A percentile compares a stretch with the other conserved stretches of the same genome.
Conservation (phyloP, 1,140 invertebrate species). For the Pinna nobilis region DNA sequence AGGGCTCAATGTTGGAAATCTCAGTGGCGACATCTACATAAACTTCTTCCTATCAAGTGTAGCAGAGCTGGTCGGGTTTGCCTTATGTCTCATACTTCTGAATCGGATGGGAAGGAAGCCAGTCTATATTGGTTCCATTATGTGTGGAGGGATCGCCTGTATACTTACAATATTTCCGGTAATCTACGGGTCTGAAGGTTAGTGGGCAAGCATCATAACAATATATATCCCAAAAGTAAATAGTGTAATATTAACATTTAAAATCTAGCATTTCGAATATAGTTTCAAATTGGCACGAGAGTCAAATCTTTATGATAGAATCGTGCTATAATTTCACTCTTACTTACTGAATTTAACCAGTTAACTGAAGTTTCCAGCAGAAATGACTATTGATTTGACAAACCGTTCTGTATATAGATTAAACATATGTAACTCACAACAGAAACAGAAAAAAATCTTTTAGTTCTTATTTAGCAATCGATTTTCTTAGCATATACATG, state of each 20-base stretch:
- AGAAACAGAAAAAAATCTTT: too few species aligned
- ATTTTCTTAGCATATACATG: too few species aligned
- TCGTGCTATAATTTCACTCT: background rate
- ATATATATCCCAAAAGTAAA: background rate
- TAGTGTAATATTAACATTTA: background rate
- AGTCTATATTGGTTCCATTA: slow-evolving; percentile 45
- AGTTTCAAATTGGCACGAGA: background rate
- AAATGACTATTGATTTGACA: too few species aligned
- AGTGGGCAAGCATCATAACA: background rate
- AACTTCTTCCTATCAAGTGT: slow-evolving; percentile 75
- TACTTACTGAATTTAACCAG: background rate
- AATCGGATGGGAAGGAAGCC: slow-evolving; percentile 49
- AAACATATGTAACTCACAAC: too few species aligned
- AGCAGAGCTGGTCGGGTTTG: slow-evolving; percentile 86
- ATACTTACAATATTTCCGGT: slow-evolving; percentile 45
- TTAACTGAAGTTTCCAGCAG: too few species aligned
- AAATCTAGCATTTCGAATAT: background rate
- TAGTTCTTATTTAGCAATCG: too few species aligned
- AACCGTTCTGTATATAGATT: too few species aligned
- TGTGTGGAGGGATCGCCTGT: slow-evolving; percentile 52
- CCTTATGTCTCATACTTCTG: slow-evolving; percentile 41
- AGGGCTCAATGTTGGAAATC: slow-evolving; percentile 74
- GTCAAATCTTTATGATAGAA: background rate
- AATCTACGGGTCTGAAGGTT: slow-evolving; percentile 42
- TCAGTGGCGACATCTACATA: slow-evolving; percentile 65